Evolutionary conservation across 2,797 vertebrate genomes (phyloP), one percentile per base, ranked within the genome.

Genomic region (Sardinella longiceps): DNA sequence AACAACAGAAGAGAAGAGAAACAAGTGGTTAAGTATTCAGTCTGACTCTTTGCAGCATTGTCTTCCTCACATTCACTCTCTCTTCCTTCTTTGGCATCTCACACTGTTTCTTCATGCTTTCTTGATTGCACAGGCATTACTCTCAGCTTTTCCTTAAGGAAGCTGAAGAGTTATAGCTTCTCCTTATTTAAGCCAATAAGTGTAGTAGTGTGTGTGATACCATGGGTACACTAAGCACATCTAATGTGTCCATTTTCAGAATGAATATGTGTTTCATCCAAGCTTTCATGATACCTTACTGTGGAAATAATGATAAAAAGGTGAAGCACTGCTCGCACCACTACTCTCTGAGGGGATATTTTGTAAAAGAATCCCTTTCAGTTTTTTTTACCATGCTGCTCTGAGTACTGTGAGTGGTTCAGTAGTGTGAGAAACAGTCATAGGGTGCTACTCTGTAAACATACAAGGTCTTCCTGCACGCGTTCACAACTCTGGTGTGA

Each of bases 1-100:
- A 93, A 60, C 87, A 58, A 92, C 30, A 92, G 83, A 70, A 87
- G 48, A 56, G 80, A 82, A 81, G 81, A 53, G 70, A 53, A 43
- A 53, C 43, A 81, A 43, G 15, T 56, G 80, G 80, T 86, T 91
- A 84, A 91, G 86, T 37, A 20, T 18, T 82, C 43, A 25, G 77
- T 12, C 80, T 86, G 82, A 82, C 53, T 84, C 63, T 77, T 18
- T n/a, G n/a, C n/a, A n/a, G 86, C 77, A 48, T 70, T 84, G 60
- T 87, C 53, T 80, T 82, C 77, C 81, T 85, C 15, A 20, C 20
- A 70, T 77, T 58, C 28, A 23, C 45, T 85, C 37, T 85, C 37
- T 20, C 58, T 37, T n/a, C 82, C 33, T 87, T 70, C 48, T 60
- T 3, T 77, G 33, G 70, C 70, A 77, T 43, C 70, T 37, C 70